Conservation (phyloP, 2,113 vertebrate species). For the Indicator maculatus region DNA sequence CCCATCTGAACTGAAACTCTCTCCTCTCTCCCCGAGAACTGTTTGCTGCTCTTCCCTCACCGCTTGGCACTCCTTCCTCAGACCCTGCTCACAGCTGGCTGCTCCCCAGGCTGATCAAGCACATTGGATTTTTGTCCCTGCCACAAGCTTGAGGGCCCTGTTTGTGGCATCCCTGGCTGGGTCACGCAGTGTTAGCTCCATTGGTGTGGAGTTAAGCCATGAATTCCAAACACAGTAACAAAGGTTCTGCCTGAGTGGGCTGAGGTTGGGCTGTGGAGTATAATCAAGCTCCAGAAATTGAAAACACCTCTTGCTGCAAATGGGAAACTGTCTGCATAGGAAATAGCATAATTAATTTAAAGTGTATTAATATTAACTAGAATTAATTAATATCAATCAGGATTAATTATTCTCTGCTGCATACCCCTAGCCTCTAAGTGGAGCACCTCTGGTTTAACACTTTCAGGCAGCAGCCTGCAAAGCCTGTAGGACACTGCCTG, state of each 20-base stretch:
- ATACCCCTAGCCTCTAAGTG: not conserved
- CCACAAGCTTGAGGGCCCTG: slow-evolving; percentile 1
- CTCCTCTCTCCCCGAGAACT: not conserved
- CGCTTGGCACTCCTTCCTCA: slow-evolving; percentile 10
- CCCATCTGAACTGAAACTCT: slow-evolving; percentile 13
- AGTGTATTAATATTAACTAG: not conserved
- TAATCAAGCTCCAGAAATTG: not conserved
- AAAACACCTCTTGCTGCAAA: not conserved
- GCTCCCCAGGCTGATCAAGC: slow-evolving; percentile 26
- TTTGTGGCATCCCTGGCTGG: not conserved
- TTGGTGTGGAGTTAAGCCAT: slow-evolving; percentile 2
- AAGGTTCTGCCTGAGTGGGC: not conserved
- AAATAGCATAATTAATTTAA: not conserved
- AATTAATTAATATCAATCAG: slow-evolving; percentile 1
- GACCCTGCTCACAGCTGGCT: not conserved
- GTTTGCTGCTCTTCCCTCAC: slow-evolving; percentile 18
- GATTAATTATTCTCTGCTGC: not conserved
- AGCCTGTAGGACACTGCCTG: not conserved
- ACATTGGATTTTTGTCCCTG: slow-evolving; percentile 46
- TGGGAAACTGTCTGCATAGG: not conserved
- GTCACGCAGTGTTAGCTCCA: not conserved
- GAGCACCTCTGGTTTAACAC: not conserved
- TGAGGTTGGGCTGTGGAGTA: not conserved
- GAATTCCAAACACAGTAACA: slow-evolving; percentile 24
- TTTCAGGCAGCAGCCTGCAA: not conserved